Conservation (phyloP, 1,140 invertebrate genomes). For the Cecropterus lyciades region DNA sequence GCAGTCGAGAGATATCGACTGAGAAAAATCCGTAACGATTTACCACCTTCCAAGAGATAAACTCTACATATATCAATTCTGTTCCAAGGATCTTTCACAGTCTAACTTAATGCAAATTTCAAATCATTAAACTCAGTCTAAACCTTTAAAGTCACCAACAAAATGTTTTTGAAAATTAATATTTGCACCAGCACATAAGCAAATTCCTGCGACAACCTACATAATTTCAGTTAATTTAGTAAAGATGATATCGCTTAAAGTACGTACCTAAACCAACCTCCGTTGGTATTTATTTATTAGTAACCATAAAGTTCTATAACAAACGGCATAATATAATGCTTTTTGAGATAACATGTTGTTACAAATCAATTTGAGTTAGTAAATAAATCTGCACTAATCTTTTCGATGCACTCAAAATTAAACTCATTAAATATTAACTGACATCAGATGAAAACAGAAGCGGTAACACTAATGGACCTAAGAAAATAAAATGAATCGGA, state of each 20-base stretch:
- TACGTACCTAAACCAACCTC: background rate
- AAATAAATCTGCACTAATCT: slow-evolving; percentile 3
- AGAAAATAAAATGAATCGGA: slow-evolving; percentile 14
- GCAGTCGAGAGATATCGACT: no score
- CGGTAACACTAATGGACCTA: slow-evolving; percentile 9
- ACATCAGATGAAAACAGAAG: slow-evolving; percentile 6
- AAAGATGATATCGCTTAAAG: background rate
- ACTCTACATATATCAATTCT: no score
- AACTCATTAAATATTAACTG: background rate
- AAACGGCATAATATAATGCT: background rate
- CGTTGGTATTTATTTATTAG: slow-evolving; percentile 2
- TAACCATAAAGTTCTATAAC: background rate
- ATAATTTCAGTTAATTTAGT: slow-evolving; percentile 1
- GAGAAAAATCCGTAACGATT: no score
- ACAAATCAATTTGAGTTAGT: background rate
- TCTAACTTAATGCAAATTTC: background rate
- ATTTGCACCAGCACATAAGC: background rate
- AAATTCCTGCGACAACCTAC: background rate
- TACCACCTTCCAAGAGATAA: no score
- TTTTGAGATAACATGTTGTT: background rate
- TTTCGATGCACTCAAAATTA: background rate
- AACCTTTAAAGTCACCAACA: no score
- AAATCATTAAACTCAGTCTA: background rate
- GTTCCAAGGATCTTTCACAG: no score
- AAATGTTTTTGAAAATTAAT: background rate